Evolutionary conservation across 2,113 vertebrate genomes (phyloP).

Genomic region (Jaculus jaculus): DNA sequence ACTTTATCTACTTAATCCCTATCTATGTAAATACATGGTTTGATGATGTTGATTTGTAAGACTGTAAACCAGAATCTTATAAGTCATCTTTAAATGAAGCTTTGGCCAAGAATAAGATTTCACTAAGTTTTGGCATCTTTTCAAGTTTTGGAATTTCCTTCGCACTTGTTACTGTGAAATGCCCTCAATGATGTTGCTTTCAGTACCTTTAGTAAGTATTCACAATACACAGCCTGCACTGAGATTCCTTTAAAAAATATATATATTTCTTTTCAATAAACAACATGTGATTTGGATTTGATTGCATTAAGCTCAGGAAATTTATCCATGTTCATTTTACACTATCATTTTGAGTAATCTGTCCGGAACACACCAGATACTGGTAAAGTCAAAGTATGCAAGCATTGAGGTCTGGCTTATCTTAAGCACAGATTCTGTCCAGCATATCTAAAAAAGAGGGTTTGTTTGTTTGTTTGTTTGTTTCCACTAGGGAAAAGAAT

Average conservation of each 20-base stretch:
- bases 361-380: not conserved
- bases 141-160: not conserved
- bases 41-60: not conserved
- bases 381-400: not conserved
- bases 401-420: not conserved
- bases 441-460: not conserved
- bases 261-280: not conserved
- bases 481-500: not conserved
- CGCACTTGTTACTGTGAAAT: not conserved
- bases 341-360: not conserved
- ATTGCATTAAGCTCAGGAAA: not conserved
- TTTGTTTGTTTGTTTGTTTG: not conserved
- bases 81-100: not conserved
- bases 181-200: not conserved
- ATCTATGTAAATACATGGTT: not conserved
- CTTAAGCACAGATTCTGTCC: not conserved
- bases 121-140: not conserved
- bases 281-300: not conserved
- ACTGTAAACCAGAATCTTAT: not conserved
- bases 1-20: not conserved
- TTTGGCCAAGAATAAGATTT: not conserved
- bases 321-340: not conserved
- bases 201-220: not conserved
- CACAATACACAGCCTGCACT: accelerated
- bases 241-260: not conserved